Base-by-base conservation (phyloP, 2,888 invertebrate genomes). In the Spodoptera exigua region DNA sequence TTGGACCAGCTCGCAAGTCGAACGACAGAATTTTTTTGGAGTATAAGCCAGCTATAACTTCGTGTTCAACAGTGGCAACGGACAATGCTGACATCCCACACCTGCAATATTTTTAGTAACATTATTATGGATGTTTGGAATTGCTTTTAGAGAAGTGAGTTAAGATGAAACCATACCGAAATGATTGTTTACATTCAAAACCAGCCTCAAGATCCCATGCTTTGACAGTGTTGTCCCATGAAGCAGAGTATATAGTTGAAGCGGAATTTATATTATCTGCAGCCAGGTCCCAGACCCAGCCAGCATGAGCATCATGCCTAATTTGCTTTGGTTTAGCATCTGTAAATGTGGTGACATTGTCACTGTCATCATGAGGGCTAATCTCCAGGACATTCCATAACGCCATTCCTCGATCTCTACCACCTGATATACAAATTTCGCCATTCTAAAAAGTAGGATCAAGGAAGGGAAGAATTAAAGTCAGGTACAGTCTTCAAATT, bases 281-380 rank as follows among this genome's bases (percentile, higher is more conserved):
- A 3, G 95, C 93, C 27, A 95, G 82, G 70, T 95, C 95, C 96
- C 96, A 96, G 10, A 96, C 95, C 96, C 96, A 96, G 40, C 96
- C 96, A 0, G 91, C 85, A 71, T 96, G 96, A 1, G 95, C 95
- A 76, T 92, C 90, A 49, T 87, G 83, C 40, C 83, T 85, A 36
- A 91, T 85, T 56, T 87, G 82, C 45, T 80, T 85, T 12, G 93
- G 91, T 58, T 86, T 88, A 10, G 86, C 76, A 37, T 86, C 83
- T 21, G 82, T 81, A 21, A 85, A 72, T 17, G 85, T 76, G 34
- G 83, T 82, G 10, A 82, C 68, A 52, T 81, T 80, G 56, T 85
- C 85, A 69, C 79, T 78, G 46, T 82, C 71, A 16, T 85, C 78
- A 46, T 87, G 80, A 43, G 85, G 78, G 74, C 82, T 66, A 69